phyloP scores from a whole-genome alignment of 2,113 vertebrate species.

The Chlorocebus sabaeus region DNA sequence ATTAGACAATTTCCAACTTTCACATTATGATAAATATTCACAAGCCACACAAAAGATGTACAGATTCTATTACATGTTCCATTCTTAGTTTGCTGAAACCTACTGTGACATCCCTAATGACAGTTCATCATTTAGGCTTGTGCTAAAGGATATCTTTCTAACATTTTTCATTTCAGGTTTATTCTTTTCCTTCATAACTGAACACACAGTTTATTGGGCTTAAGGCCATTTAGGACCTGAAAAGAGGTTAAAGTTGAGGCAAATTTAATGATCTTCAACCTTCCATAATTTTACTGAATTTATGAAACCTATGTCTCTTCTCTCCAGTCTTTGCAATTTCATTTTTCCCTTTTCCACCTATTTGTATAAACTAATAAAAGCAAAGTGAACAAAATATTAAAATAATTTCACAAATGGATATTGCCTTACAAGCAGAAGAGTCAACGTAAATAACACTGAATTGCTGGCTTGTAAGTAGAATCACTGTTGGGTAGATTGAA shows the following conservation, averaged over 20 bases:
- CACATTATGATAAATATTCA: background rate
- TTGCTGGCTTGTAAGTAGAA: background rate
- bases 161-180: background rate
- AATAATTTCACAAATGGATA: background rate
- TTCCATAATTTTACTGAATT: background rate
- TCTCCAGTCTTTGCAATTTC: background rate
- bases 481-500: background rate
- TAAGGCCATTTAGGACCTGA: background rate
- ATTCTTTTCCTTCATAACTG: background rate
- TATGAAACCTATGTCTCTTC: background rate
- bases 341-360: background rate
- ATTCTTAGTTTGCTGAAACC: background rate
- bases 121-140: background rate
- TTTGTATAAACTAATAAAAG: slow-evolving; percentile 29
- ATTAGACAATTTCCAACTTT: background rate
- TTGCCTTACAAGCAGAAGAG: background rate
- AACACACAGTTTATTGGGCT: background rate
- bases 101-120: background rate
- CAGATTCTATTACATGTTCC: background rate
- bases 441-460: background rate
- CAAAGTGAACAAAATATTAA: background rate
- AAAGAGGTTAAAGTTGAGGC: background rate
- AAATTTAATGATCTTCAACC: background rate
- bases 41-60: background rate
- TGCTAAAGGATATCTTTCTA: background rate